phyloP scores from a whole-genome alignment of 2,888 invertebrate genomes.

The Brassicogethes aeneus region DNA sequence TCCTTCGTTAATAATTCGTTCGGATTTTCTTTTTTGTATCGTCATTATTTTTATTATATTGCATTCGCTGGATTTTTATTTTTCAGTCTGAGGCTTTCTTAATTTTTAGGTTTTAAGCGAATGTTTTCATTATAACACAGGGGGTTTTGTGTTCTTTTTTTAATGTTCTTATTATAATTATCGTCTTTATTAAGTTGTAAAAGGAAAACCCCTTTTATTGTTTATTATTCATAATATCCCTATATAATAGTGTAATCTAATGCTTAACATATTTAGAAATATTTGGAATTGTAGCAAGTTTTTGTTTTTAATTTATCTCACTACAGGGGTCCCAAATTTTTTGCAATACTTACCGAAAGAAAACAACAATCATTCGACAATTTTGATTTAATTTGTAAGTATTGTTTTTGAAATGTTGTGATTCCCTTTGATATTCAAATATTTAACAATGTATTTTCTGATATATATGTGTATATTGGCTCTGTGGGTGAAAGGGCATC shows the following conservation, averaged over 20 bases:
- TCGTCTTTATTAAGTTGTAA: neutral
- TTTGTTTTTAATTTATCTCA: constrained; percentile 18
- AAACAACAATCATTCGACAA: too few species aligned
- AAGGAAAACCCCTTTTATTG: constrained; percentile 14
- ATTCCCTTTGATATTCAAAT: constrained; percentile 24
- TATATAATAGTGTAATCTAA: constrained; percentile 26
- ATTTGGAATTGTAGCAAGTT: constrained; percentile 26
- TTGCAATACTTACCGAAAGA: too few species aligned
- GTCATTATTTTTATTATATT: too few species aligned
- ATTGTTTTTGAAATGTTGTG: constrained; percentile 11
- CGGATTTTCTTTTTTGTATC: too few species aligned
- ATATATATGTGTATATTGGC: constrained; percentile 36
- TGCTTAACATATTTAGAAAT: constrained; percentile 31
- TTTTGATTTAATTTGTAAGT: neutral
- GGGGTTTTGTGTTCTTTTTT: constrained; percentile 15
- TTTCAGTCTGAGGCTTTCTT: too few species aligned
- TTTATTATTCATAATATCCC: constrained; percentile 18
- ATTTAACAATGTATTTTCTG: constrained; percentile 33
- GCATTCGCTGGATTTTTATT: too few species aligned
- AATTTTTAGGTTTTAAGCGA: constrained; percentile 25
- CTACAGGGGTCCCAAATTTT: constrained; percentile 5
- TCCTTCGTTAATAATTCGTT: too few species aligned
- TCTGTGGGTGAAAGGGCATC: constrained; percentile 39
- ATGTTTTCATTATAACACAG: constrained; percentile 19
- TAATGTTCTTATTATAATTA: constrained; percentile 16